These are phyloP conservation scores for Anas bernieri DNA, from an alignment of 2,797 vertebrate species.

Conservation along the genomic window DNA sequence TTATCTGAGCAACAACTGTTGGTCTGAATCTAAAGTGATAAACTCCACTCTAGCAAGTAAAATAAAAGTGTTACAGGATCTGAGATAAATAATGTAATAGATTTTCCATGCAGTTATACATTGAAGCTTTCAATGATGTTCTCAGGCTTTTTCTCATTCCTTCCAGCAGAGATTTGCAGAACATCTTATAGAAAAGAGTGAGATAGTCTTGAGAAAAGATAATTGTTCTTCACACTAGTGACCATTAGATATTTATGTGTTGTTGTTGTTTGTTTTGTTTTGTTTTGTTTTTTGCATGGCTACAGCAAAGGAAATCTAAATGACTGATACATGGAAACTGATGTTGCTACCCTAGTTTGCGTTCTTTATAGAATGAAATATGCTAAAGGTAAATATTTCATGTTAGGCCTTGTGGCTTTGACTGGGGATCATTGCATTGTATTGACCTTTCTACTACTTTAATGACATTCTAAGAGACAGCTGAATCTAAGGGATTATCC, in stretches of 20 bases:
- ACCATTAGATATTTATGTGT: not conserved
- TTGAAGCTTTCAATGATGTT: not conserved
- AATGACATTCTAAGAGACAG: conserved; percentile 11
- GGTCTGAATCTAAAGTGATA: not conserved
- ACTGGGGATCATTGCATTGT: not conserved
- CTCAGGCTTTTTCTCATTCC: not conserved
- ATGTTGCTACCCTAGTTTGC: not conserved
- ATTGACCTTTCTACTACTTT: not conserved
- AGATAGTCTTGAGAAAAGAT: not conserved
- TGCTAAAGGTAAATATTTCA: conserved; percentile 1
- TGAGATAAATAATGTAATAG: not conserved
- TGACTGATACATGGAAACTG: not conserved
- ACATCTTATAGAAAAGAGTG: not conserved
- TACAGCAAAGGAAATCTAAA: not conserved
- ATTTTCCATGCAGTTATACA: not conserved
- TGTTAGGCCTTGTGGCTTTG: not conserved
- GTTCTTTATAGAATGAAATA: not conserved
- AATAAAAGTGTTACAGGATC: not conserved
- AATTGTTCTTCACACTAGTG: not conserved
- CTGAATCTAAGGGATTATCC: conserved; percentile 4
- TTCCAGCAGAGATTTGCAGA: not conserved
- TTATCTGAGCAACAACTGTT: not conserved
- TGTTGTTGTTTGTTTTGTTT: too few species aligned
- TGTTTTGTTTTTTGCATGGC: not conserved
- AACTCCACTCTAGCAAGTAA: not conserved